phyloP scores from a whole-genome alignment of 2,797 vertebrate species.

The Lagocephalus sceleratus region DNA sequence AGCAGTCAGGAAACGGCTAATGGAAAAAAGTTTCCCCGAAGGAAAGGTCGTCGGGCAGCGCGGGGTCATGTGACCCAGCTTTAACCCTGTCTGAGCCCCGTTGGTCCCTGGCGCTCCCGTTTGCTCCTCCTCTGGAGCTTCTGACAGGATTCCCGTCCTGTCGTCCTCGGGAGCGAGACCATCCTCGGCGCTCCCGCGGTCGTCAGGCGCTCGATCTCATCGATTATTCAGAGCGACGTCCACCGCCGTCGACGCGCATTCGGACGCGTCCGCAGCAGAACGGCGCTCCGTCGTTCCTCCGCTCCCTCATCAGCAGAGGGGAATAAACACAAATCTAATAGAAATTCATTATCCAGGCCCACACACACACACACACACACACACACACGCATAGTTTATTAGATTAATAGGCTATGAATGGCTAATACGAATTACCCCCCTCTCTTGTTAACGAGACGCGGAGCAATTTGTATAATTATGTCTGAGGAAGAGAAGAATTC shows the following conservation, averaged over 20 bases:
- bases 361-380: conserved; percentile 26
- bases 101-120: too few species aligned
- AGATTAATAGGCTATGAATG: conserved; percentile 81
- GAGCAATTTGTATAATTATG: conserved; percentile 80
- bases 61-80: too few species aligned
- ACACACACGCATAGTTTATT: conserved; percentile 58
- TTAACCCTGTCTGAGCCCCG: too few species aligned
- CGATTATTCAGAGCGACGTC: conserved; percentile 83
- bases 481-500: conserved; percentile 69
- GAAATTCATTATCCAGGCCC: conserved; percentile 78
- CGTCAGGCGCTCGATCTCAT: conserved; percentile 73
- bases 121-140: too few species aligned
- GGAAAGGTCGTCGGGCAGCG: too few species aligned
- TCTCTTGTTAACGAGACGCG: conserved; percentile 74
- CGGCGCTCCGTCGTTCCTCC: conserved; percentile 76
- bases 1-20: conserved; percentile 61
- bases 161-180: too few species aligned
- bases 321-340: conserved; percentile 86
- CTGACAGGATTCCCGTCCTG: too few species aligned
- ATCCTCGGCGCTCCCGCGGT: conserved; percentile 46
- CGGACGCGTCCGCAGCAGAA: conserved; percentile 73
- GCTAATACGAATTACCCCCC: conserved; percentile 77
- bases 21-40: conserved; percentile 48
- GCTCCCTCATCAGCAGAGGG: conserved; percentile 81
- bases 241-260: conserved; percentile 64